Evolutionary conservation across 1,140 invertebrate species (phyloP), one percentile per base, ranked within the genome.

Genomic region (Antheraea mylitta): DNA sequence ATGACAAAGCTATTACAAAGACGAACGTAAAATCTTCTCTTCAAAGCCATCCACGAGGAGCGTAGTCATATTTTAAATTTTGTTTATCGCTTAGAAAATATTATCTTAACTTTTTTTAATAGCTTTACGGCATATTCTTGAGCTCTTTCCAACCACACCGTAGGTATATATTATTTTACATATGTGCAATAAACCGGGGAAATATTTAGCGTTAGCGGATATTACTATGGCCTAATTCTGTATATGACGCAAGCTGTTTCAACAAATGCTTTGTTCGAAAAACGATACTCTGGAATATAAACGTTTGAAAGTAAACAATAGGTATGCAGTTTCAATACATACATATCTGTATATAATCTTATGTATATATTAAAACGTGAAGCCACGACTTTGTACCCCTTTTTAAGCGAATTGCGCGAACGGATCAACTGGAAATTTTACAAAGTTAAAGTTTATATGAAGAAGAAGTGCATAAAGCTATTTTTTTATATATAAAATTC

Each of bases 61-160:
- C 45, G 16, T 6, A 16, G 45, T 53, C 16, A 53, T 53, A 53
- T 53, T 53, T 53, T 53, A 6, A n/a, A 16, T 53, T 53, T 53
- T 16, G 45, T 53, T 53, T 53, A 53, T 53, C 30, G 22, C 16
- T 63, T n/a, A 63, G 1, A 61, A 22, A 37, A 63, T 63, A 7
- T 63, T 36, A 63, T 63, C 16, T 30, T 37, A 37, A 37, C 22
- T 30, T 60, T 63, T 63, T 63, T 37, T 64, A 45, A 19, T 48
- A 45, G n/a, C 16, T 64, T 18, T 64, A 53, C 45, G 45, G 45
- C 45, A 53, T 64, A 36, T 64, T 45, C 37, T 45, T 64, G 38
- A 42, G 63, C 37, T 45, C 37, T 64, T 64, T 48, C 63, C 63
- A 45, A 64, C 63, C 19, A 7, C 18, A 19, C 45, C 45, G 45